phyloP scores from a whole-genome alignment of 2,113 vertebrate species.

The Myotis yumanensis region DNA sequence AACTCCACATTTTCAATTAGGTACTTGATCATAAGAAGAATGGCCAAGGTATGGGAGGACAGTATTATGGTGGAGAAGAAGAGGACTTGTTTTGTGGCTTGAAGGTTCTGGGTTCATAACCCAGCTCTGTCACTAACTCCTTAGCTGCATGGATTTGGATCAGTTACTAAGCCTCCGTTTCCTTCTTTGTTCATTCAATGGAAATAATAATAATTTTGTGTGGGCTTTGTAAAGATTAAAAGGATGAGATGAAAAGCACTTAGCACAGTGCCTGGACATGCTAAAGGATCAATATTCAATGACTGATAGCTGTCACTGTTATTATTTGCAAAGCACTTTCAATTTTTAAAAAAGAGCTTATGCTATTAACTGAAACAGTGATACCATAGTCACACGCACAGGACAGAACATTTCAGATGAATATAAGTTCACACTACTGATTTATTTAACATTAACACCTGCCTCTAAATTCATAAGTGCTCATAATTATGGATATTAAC shows the following conservation, averaged over 20 bases:
- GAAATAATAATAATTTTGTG: not conserved
- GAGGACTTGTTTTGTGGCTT: not conserved
- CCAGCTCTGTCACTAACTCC: not conserved
- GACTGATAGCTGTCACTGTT: not conserved
- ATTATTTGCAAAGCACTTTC: not conserved
- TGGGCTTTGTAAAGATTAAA: not conserved
- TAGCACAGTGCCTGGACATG: not conserved
- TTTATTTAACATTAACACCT: slow-evolving; percentile 59
- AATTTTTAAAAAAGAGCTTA: not conserved
- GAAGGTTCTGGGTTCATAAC: not conserved
- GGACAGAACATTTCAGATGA: slow-evolving; percentile 30
- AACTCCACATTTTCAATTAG: not conserved
- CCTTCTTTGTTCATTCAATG: not conserved
- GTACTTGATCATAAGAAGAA: not conserved
- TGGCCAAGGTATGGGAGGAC: not conserved
- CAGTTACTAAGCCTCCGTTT: not conserved
- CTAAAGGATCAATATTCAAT: not conserved
- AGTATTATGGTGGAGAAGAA: not conserved
- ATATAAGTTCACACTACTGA: not conserved
- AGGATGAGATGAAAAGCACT: not conserved
- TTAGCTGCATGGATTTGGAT: not conserved
- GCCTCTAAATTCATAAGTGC: slow-evolving; percentile 45
- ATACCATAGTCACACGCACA: not conserved
- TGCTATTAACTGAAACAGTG: not conserved
- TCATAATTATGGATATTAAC: slow-evolving; percentile 65